Percentiles rank a stretch among this genome's conserved stretches.
phyloP scores from a whole-genome alignment of 2,113 vertebrate species.

The Coturnix japonica region DNA sequence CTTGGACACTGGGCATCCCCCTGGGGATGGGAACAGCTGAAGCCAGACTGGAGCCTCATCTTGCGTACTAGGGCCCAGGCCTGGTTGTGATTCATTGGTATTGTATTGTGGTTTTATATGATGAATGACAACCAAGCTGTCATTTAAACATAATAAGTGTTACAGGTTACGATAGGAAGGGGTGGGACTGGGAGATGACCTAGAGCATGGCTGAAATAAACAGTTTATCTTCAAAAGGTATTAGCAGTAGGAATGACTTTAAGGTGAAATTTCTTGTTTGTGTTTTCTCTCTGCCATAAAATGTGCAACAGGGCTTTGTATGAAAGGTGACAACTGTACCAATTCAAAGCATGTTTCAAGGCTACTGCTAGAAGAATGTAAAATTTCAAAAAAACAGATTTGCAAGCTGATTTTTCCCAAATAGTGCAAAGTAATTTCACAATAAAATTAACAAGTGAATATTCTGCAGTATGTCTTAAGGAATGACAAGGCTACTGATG shows the following conservation, averaged over 20 bases:
- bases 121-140: neutral
- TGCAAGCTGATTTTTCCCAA: neutral
- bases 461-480: neutral
- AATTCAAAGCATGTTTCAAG: neutral
- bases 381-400: neutral
- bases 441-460: neutral
- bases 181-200: neutral
- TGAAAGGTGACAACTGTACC: neutral
- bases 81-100: neutral
- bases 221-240: neutral
- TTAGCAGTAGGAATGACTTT: neutral
- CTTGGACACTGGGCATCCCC: rapidly evolving
- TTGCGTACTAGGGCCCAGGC: neutral
- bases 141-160: neutral
- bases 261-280: neutral
- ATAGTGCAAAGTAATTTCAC: neutral
- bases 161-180: neutral
- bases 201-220: neutral
- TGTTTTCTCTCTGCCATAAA: neutral
- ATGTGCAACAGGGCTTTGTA: neutral
- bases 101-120: neutral
- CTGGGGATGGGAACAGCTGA: rapidly evolving
- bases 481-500: neutral
- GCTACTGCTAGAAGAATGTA: neutral
- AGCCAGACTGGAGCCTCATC: rapidly evolving